Base-by-base conservation (phyloP, 2,888 invertebrate species). In the Aethes cnicana region DNA sequence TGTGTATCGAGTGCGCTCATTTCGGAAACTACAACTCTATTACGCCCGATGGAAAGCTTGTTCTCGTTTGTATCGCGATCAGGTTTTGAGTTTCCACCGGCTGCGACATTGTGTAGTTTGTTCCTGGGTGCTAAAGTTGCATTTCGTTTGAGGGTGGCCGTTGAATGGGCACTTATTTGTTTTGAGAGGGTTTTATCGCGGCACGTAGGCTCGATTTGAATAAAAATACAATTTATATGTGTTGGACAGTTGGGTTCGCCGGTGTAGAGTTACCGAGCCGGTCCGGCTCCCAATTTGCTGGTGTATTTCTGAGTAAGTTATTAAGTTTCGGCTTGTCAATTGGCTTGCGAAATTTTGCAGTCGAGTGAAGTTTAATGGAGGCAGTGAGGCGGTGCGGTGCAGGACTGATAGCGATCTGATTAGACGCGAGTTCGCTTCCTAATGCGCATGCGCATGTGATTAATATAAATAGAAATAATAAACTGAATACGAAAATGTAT, bases 171-270 rank as follows among this genome's bases (percentile, higher is more conserved):
- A 76, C 77, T 80, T 86, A 83, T 86, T 87, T 85, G 85, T 85
- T 87, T 85, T 82, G 81, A 84, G 78, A 74, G 76, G 84, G 77
- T 76, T 82, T 85, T 85, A 86, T 84, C 81, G 75, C 73, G 66
- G 83, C 85, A 84, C 84, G 86, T 84, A 83, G 81, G 81, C 77
- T 76, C 72, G 76, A 88, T 89, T 89, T 89, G 86, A 89, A 89
- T 89, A 89, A 89, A 88, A 86, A 88, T 84, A 84, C 89, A 79
- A 88, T 88, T 88, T 89, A 85, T 88, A 88, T 89, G 89, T 87
- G 87, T 83, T 79, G 81, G 79, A 69, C 81, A 76, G 78, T 77
- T 74, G 72, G 81, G 81, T 76, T 74, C 79, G 79, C 77, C 81
- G 73, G 85, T 86, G 74, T 88, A 74, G 82, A 77, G 86, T 89